Percentiles rank a stretch among this genome's conserved stretches.
Evolutionary conservation across 2,888 invertebrate genomes (phyloP).

Genomic region (Siphlonurus alternatus): DNA sequence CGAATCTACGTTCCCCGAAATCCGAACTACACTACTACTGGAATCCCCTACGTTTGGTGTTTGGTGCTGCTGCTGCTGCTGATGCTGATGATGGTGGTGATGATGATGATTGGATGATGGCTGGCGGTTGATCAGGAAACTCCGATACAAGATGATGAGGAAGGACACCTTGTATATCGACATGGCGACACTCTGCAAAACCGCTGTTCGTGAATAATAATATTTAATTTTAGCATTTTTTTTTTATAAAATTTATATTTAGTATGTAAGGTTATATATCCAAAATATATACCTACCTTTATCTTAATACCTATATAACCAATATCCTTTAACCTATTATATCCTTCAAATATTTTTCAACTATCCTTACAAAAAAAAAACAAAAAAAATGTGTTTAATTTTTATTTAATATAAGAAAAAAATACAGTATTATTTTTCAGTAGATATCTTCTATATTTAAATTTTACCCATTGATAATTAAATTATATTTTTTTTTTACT

Average conservation of each 20-base stretch:
- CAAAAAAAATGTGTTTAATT: neutral
- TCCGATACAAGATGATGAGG: constrained; percentile 90
- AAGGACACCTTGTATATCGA: constrained; percentile 99
- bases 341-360: no score
- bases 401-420: neutral
- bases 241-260: neutral
- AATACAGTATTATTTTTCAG: no score
- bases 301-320: neutral
- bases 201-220: constrained; percentile 91
- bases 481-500: neutral
- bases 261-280: neutral
- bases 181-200: constrained; percentile 97
- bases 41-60: no score
- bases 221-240: neutral
- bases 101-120: constrained; percentile 7
- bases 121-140: neutral
- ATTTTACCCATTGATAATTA: neutral
- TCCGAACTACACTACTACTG: no score
- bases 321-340: neutral
- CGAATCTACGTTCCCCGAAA: no score
- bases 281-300: neutral
- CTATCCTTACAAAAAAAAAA: no score
- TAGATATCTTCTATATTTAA: no score
- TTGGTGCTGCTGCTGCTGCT: neutral
- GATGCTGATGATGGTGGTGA: constrained; percentile 6